Evolutionary conservation across 2,888 invertebrate genomes (phyloP).

Genomic region (Dryocosmus kuriphilus): DNA sequence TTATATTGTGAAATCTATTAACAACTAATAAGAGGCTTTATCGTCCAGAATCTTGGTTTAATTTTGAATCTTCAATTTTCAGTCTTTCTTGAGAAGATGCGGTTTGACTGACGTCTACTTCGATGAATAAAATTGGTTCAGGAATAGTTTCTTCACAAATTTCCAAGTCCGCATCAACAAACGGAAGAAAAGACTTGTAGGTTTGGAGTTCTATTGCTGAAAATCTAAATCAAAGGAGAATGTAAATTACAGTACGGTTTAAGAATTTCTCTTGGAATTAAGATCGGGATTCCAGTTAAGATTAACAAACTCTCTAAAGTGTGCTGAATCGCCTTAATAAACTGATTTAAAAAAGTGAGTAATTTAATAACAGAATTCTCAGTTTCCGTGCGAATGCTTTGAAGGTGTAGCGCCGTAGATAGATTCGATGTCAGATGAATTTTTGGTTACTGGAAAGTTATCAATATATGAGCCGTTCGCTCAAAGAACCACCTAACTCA

Average conservation of each 20-base stretch:
- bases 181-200: neutral
- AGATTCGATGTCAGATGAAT: no score
- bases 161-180: neutral
- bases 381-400: no score
- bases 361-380: no score
- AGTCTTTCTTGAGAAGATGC: slow-evolving; percentile 40
- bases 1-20: neutral
- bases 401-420: no score
- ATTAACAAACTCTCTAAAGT: no score
- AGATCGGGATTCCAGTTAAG: neutral
- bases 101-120: slow-evolving; percentile 65
- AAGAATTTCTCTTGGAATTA: neutral
- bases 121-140: slow-evolving; percentile 66
- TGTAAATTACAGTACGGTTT: neutral
- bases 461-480: no score
- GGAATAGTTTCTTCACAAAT: slow-evolving; percentile 38
- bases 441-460: no score
- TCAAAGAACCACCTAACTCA: no score
- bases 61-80: neutral
- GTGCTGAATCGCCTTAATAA: no score
- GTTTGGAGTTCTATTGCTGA: neutral
- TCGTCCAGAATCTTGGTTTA: neutral
- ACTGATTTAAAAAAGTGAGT: no score
- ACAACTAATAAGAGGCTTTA: neutral
- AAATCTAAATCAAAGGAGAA: neutral